Conservation (phyloP, 2,113 vertebrate genomes). For the Daboia siamensis region DNA sequence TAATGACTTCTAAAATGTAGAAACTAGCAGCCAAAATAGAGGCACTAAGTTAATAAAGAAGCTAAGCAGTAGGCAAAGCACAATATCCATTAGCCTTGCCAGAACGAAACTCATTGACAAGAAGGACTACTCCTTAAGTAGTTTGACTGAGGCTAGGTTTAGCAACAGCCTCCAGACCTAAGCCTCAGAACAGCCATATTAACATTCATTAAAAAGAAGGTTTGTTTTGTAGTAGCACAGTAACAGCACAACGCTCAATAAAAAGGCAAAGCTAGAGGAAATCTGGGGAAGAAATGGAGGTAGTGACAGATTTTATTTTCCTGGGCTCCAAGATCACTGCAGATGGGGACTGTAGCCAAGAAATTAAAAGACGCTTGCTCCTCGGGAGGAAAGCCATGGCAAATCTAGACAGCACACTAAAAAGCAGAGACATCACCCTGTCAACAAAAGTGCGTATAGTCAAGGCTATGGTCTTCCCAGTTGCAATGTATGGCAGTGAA, state of each 20-base stretch:
- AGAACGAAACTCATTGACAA: neutral
- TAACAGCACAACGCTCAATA: neutral
- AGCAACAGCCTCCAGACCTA: neutral
- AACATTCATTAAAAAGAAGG: neutral
- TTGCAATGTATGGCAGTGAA: too few species aligned
- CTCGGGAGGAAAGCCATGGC: too few species aligned
- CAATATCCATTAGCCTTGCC: neutral
- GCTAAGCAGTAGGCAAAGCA: neutral
- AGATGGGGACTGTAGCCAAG: too few species aligned
- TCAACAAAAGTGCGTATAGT: too few species aligned
- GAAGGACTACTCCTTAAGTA: neutral
- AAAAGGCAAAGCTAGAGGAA: neutral
- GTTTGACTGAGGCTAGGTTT: neutral
- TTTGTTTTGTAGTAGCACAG: neutral
- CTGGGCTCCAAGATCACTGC: too few species aligned
- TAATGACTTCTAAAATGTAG: slow-evolving; percentile 25
- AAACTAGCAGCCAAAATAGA: neutral
- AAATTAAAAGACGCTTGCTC: too few species aligned
- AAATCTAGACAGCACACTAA: too few species aligned
- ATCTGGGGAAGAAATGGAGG: too few species aligned
- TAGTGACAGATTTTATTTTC: too few species aligned
- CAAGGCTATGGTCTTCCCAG: too few species aligned
- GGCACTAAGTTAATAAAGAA: accelerated
- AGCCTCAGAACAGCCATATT: neutral
- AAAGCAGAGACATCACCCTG: too few species aligned